Conservation (phyloP, 2,888 invertebrate genomes). For the Drosophila infuscata region DNA sequence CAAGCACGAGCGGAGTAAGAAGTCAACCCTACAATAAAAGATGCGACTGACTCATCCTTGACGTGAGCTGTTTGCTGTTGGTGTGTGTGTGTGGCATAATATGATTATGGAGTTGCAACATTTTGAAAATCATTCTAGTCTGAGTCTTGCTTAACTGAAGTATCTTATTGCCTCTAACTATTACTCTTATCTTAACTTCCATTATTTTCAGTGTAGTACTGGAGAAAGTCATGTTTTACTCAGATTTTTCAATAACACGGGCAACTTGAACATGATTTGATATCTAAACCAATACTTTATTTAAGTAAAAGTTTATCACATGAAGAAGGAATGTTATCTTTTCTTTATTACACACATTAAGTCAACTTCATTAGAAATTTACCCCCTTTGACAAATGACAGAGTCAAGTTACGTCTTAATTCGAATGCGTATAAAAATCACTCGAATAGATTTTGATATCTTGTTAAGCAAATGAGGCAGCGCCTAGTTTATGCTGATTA, state of each 20-base stretch:
- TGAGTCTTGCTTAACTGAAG: background rate
- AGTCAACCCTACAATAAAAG: background rate
- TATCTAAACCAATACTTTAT: background rate
- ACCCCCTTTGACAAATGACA: constrained; percentile 26
- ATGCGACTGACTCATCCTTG: background rate
- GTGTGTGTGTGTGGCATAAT: background rate
- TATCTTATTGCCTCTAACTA: background rate
- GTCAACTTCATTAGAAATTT: background rate
- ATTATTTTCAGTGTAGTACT: too few species aligned
- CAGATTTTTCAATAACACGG: background rate
- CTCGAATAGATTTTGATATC: constrained; percentile 31
- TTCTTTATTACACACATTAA: background rate
- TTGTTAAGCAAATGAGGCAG: constrained; percentile 31
- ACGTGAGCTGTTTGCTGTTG: background rate
- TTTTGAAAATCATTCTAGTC: constrained; percentile 12
- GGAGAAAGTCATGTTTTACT: background rate
- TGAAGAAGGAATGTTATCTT: background rate
- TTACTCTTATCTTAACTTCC: too few species aligned
- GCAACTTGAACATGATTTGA: background rate
- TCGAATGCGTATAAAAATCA: constrained; percentile 49
- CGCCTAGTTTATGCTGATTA: constrained; percentile 38
- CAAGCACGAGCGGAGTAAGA: background rate
- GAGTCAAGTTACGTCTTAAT: constrained; percentile 49
- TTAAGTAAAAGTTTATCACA: background rate
- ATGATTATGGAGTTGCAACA: background rate